Conservation (phyloP, 2,797 vertebrate genomes). For the Podargus strigoides region DNA sequence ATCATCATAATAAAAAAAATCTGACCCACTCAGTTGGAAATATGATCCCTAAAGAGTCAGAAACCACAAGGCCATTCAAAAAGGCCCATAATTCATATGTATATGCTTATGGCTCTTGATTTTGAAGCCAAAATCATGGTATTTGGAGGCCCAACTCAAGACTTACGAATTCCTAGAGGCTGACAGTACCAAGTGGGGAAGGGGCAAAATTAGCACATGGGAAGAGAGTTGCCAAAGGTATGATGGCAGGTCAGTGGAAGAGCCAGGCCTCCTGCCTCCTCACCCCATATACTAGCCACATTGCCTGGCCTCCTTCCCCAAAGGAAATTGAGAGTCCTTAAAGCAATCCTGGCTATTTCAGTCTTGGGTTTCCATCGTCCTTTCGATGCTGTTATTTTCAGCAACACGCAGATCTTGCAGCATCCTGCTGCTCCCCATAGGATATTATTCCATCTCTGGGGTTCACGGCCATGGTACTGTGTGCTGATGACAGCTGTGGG, state of each 20-base stretch:
- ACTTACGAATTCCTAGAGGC: background rate
- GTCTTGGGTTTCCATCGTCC: background rate
- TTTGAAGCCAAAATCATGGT: conserved; percentile 38
- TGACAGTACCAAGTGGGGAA: conserved; percentile 31
- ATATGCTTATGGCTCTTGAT: background rate
- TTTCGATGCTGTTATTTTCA: conserved; percentile 25
- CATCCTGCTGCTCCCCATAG: conserved; percentile 18
- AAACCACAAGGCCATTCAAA: conserved; percentile 45
- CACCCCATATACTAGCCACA: background rate
- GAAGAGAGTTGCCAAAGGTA: conserved; percentile 12
- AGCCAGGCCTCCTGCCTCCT: conserved; percentile 8
- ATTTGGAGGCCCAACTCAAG: background rate
- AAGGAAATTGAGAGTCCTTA: background rate
- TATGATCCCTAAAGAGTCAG: background rate
- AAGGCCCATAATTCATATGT: conserved; percentile 4
- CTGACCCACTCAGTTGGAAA: conserved; percentile 14
- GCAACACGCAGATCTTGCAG: background rate
- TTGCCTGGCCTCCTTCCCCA: background rate
- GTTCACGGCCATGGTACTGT: background rate
- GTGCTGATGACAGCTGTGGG: conserved; percentile 32
- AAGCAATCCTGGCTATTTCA: background rate
- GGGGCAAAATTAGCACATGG: conserved; percentile 18
- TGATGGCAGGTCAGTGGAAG: background rate
- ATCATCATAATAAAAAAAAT: conserved; percentile 46
- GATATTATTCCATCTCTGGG: conserved; percentile 15